Evolutionary conservation across 1,140 invertebrate species (phyloP).

Genomic region (Prorops nasuta): DNA sequence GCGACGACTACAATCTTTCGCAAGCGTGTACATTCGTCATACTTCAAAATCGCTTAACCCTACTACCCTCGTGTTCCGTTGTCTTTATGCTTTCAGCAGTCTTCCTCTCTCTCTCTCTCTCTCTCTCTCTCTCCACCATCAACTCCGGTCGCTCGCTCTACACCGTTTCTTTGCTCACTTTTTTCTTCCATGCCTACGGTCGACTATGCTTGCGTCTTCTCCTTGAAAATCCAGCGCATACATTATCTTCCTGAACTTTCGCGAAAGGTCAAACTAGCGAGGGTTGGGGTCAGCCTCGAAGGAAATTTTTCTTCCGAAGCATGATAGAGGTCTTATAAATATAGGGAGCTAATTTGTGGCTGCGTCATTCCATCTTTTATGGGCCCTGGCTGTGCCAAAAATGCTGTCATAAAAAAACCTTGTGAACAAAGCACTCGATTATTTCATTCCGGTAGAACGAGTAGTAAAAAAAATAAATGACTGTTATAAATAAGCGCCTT

Average conservation of each 20-base stretch:
- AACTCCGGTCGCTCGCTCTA: background rate
- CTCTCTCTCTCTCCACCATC: background rate
- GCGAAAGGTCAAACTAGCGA: conserved; percentile 4
- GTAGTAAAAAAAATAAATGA: too few species aligned
- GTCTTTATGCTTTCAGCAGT: conserved; percentile 15
- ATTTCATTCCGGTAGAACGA: too few species aligned
- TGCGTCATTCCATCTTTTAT: too few species aligned
- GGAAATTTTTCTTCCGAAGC: conserved; percentile 12
- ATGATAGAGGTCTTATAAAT: too few species aligned
- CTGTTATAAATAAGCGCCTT: too few species aligned
- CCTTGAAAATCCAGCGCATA: conserved; percentile 17
- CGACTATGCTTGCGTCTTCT: background rate
- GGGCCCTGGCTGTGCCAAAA: too few species aligned
- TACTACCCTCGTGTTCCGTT: conserved; percentile 8
- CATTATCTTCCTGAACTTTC: conserved; percentile 15
- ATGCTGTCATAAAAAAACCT: too few species aligned
- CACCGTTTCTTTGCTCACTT: background rate
- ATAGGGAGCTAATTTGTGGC: too few species aligned
- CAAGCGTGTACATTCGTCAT: conserved; percentile 23
- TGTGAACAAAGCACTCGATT: too few species aligned
- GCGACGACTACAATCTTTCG: too few species aligned
- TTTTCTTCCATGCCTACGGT: conserved; percentile 5
- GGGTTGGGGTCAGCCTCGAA: conserved; percentile 1
- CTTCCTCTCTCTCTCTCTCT: background rate
- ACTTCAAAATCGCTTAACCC: conserved; percentile 26